A percentile compares a stretch with the other conserved stretches of the same genome.
phyloP scores from a whole-genome alignment of 2,888 invertebrate genomes.

The Parnassius mnemosyne region DNA sequence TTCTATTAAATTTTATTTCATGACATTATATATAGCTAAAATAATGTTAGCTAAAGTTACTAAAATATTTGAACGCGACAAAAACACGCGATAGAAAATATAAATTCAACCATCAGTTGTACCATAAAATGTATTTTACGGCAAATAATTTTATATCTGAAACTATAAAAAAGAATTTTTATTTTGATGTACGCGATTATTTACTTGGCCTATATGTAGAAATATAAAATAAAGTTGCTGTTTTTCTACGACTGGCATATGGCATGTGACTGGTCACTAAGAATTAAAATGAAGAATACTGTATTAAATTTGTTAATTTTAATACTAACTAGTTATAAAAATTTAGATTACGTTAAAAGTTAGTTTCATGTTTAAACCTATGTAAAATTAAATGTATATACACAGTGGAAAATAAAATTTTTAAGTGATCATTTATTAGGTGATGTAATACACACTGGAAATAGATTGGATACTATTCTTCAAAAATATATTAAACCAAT shows the following conservation, averaged over 20 bases:
- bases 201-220: background rate
- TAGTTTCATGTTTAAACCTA: background rate
- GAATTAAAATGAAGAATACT: slow-evolving; percentile 4
- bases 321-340: background rate
- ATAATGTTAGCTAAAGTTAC: too few relatives aligned
- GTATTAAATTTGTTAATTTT: background rate
- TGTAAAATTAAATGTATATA: background rate
- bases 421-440: slow-evolving; percentile 10
- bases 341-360: slow-evolving; percentile 4
- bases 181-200: background rate
- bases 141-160: background rate
- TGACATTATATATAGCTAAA: too few relatives aligned
- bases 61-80: too few relatives aligned
- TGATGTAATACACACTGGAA: slow-evolving; percentile 16
- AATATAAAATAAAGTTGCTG: background rate
- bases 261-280: background rate
- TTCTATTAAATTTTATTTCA: too few relatives aligned
- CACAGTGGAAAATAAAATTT: too few relatives aligned
- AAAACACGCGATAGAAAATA: too few relatives aligned
- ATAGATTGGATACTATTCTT: slow-evolving; percentile 32
- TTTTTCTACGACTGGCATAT: background rate
- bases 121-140: slow-evolving; percentile 8
- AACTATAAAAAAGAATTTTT: background rate
- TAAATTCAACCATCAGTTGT: background rate
- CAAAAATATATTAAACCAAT: slow-evolving; percentile 41